phyloP scores from a whole-genome alignment of 2,888 invertebrate species.

The Drosophila anomelani region DNA sequence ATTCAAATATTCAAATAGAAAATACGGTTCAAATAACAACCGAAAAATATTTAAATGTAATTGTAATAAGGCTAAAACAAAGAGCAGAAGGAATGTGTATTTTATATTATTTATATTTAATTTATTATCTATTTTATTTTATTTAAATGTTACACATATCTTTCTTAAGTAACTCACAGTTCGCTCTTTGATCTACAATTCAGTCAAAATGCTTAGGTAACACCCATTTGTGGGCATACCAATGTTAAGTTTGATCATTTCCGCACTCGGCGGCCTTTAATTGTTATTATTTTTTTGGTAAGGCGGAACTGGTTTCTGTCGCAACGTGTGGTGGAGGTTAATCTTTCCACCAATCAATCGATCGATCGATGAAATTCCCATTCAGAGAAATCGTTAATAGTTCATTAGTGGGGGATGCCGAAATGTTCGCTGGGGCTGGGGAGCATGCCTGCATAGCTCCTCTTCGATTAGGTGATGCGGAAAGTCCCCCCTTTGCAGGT shows the following conservation, averaged over 20 bases:
- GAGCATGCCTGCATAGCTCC: background rate
- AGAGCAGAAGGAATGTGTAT: background rate
- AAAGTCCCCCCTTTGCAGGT: constrained; percentile 13
- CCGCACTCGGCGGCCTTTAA: constrained; percentile 29
- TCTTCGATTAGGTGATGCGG: constrained; percentile 11
- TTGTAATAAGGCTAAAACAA: background rate
- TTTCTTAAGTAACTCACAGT: no score
- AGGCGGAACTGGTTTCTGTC: constrained; percentile 64
- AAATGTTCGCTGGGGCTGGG: constrained; percentile 31
- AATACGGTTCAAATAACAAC: background rate
- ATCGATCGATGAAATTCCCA: constrained; percentile 31
- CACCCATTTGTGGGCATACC: constrained; percentile 21
- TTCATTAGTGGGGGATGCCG: constrained; percentile 62
- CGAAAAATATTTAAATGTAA: background rate
- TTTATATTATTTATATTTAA: no score
- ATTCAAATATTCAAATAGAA: constrained; percentile 23
- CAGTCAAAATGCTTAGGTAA: background rate
- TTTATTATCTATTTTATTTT: background rate
- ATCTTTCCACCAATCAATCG: constrained; percentile 59
- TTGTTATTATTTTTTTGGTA: constrained; percentile 18
- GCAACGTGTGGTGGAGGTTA: constrained; percentile 67
- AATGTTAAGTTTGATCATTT: constrained; percentile 28
- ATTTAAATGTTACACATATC: background rate
- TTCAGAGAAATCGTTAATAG: constrained; percentile 58
- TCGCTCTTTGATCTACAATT: constrained; percentile 1